Percentiles rank a stretch among this genome's conserved stretches.
Conservation (phyloP, 2,888 invertebrate genomes). For the Quadriops clusia region DNA sequence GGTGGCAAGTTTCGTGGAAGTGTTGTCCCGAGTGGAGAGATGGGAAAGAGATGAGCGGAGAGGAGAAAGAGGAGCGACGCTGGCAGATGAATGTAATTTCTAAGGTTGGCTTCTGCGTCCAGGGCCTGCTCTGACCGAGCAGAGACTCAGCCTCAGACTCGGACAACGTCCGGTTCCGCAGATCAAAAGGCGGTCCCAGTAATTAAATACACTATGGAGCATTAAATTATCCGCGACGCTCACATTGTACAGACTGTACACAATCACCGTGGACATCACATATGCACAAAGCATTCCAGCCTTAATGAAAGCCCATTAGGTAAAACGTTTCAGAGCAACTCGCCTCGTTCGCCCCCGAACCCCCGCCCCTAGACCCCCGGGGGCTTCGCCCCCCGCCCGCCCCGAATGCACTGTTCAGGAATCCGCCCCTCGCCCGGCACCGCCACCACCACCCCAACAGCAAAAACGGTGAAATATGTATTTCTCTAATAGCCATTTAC, state of each 20-base stretch:
- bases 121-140: too few species aligned
- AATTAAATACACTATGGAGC: conserved; percentile 37
- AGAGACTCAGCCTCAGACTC: conserved; percentile 31
- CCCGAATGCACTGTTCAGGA: background rate
- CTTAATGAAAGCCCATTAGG: conserved; percentile 38
- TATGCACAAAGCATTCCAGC: conserved; percentile 38
- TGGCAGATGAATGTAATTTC: conserved; percentile 25
- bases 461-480: background rate
- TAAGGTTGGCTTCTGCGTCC: conserved; percentile 26
- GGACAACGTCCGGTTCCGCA: conserved; percentile 29
- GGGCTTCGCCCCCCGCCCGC: background rate
- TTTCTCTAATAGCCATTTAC: too few species aligned
- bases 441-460: background rate
- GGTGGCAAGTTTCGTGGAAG: too few species aligned
- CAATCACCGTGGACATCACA: conserved; percentile 36
- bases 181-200: conserved; percentile 33
- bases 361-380: too few species aligned
- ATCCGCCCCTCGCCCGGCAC: background rate
- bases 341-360: conserved; percentile 4
- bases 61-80: too few species aligned
- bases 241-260: conserved; percentile 28
- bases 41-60: too few species aligned
- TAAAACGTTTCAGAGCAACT: conserved; percentile 31
- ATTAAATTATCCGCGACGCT: conserved; percentile 32
- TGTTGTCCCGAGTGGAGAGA: too few species aligned